Percentiles rank a stretch among this genome's conserved stretches.
Conservation (phyloP, 2,113 vertebrate genomes). For the Myodes glareolus region DNA sequence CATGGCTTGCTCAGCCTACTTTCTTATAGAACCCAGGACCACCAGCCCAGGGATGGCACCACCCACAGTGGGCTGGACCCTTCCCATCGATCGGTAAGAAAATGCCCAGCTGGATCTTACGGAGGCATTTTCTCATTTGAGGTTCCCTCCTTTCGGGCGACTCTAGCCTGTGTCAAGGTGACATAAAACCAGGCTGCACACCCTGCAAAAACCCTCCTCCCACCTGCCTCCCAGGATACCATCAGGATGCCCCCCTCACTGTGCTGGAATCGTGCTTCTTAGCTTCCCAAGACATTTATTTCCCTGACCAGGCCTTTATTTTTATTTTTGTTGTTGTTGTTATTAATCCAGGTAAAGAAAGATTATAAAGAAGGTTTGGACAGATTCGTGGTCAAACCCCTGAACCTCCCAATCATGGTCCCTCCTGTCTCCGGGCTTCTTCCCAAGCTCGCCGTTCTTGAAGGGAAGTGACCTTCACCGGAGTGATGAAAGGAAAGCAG, state of each 20-base stretch:
- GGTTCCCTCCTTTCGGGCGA: neutral
- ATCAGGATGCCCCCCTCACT: too few species aligned
- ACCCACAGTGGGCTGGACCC: neutral
- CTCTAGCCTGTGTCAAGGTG: neutral
- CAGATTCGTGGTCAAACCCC: accelerated
- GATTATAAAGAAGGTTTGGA: neutral
- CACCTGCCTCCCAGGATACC: neutral
- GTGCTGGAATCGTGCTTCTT: neutral
- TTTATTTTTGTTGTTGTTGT: neutral
- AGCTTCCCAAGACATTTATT: neutral
- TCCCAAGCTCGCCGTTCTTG: neutral
- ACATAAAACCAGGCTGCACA: neutral
- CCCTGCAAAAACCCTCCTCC: neutral
- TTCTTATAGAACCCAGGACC: neutral
- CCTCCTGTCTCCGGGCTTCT: too few species aligned
- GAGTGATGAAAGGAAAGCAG: neutral
- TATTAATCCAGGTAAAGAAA: neutral
- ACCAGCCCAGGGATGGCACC: neutral
- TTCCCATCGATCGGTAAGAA: neutral
- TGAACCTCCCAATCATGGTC: neutral
- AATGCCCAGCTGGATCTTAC: neutral
- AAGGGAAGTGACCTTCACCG: constrained; percentile 30
- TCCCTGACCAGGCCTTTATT: neutral
- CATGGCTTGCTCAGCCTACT: neutral
- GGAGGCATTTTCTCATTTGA: neutral